Base-by-base conservation (phyloP, 2,797 vertebrate species). In the Bryconaethiops microstoma region DNA sequence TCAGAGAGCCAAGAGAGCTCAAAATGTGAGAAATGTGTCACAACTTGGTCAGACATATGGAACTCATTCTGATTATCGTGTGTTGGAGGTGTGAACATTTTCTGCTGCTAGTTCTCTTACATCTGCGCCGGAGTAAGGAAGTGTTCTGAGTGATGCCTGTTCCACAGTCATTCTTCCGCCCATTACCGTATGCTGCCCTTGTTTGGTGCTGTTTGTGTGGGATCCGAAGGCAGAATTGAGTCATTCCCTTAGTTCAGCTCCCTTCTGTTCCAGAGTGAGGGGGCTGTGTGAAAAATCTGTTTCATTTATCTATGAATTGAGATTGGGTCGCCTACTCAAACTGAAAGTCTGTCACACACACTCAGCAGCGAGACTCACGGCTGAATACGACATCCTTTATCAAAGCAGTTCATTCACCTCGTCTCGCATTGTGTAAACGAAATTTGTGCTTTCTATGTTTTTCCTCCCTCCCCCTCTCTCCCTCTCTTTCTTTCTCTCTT, bases 291-390 rank as follows among this genome's bases (percentile, higher is more conserved):
- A 83, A 90, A 91, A 89, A 90, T 92, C 87, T 87, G 79, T 88
- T 91, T 91, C 89, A 90, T 93, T 89, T 90, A 89, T 91, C 90
- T 88, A 79, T 74, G 85, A 89, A 87, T 89, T 80, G 83, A 86
- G 85, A 85, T 84, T 48, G 76, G 71, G 70, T 80, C 79, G 75
- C 83, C 85, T 80, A 84, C 85, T 81, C 82, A 64, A 82, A 80
- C 70, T 79, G 55, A 76, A 75, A 85, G 85, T 85, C 80, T 80
- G 83, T 82, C 65, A 78, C 72, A 54, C 70, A 21, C 35, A 39
- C 64, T 84, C 79, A 75, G 48, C 69, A 77, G 64, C 64, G 70
- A 82, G 77, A 74, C 74, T 70, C 69, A 23, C 65, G 73, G 63
- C 69, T 77, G 69, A 82, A 81, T 59, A 82, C 63, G 78, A 72